Evolutionary conservation across 2,113 vertebrate genomes (phyloP).

Genomic region (Labrus mixtus): DNA sequence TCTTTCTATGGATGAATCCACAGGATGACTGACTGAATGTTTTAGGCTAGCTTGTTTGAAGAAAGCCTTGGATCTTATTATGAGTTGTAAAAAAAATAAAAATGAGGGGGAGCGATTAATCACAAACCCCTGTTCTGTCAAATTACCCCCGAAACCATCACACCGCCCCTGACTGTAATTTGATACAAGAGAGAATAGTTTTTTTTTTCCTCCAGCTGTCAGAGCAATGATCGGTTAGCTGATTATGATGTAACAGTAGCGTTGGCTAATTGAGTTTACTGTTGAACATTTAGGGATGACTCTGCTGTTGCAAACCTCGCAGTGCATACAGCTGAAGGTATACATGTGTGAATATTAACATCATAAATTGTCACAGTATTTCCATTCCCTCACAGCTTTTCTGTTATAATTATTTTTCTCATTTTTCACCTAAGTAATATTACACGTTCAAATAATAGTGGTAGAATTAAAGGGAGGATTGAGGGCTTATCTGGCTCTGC

Average conservation of each 20-base stretch:
- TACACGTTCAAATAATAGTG: constrained; percentile 49
- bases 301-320: constrained; percentile 16
- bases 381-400: background rate
- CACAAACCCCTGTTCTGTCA: constrained; percentile 54
- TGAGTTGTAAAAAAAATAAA: background rate
- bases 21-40: constrained; percentile 37
- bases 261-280: constrained; percentile 19
- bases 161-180: constrained; percentile 39
- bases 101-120: constrained; percentile 49
- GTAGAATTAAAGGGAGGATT: constrained; percentile 62
- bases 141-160: constrained; percentile 51
- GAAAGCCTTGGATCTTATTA: constrained; percentile 53
- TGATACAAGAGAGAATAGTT: constrained; percentile 45
- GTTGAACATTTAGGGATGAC: constrained; percentile 39
- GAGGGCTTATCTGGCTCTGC: constrained; percentile 71
- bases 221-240: constrained; percentile 55
- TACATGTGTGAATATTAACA: constrained; percentile 48
- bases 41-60: constrained; percentile 61
- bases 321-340: constrained; percentile 23
- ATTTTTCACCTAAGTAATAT: constrained; percentile 48
- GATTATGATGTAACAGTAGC: constrained; percentile 53
- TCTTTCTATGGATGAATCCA: constrained; percentile 3
- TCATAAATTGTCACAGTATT: constrained; percentile 25
- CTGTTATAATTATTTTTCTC: constrained; percentile 40
- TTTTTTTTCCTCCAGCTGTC: constrained; percentile 61